These are phyloP conservation scores for Ceratosolen solmsi DNA, from an alignment of 1,140 invertebrate genomes.

Conservation along the genomic window DNA sequence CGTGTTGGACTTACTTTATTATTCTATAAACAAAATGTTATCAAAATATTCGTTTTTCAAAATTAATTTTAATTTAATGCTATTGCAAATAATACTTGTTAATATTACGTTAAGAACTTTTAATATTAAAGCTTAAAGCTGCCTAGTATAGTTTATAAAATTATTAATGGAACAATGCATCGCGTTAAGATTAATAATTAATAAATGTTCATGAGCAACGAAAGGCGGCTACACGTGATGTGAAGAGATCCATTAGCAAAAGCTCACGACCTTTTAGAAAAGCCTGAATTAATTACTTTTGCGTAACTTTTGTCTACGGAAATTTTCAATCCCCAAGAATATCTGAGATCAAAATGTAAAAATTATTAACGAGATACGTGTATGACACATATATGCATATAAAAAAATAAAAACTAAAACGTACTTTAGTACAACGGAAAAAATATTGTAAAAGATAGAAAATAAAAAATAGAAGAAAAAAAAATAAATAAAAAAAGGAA, in stretches of 20 bases:
- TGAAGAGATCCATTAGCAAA: slow-evolving; percentile 23
- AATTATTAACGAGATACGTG: slow-evolving; percentile 9
- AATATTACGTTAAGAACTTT: too few relatives aligned
- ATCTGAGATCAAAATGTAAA: slow-evolving; percentile 45
- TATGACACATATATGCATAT: slow-evolving; percentile 9
- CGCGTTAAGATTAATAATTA: background rate
- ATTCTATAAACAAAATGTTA: too few relatives aligned
- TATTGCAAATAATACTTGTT: too few relatives aligned
- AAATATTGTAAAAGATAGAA: slow-evolving; percentile 31
- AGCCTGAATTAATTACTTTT: background rate
- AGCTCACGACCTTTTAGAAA: slow-evolving; percentile 1
- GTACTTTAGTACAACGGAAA: slow-evolving; percentile 37
- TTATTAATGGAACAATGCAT: too few relatives aligned
- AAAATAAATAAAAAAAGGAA: slow-evolving; percentile 25
- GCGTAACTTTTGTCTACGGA: background rate
- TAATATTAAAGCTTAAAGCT: too few relatives aligned
- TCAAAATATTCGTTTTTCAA: too few relatives aligned
- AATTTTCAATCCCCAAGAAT: slow-evolving; percentile 22
- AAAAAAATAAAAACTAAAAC: slow-evolving; percentile 42
- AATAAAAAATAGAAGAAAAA: slow-evolving; percentile 36
- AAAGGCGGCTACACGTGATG: too few relatives aligned
- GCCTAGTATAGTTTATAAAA: too few relatives aligned
- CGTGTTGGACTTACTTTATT: too few relatives aligned
- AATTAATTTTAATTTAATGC: too few relatives aligned
- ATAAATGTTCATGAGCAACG: too few relatives aligned